Evolutionary conservation across 1,140 invertebrate species (phyloP).

Genomic region (Sycobia sp.): DNA sequence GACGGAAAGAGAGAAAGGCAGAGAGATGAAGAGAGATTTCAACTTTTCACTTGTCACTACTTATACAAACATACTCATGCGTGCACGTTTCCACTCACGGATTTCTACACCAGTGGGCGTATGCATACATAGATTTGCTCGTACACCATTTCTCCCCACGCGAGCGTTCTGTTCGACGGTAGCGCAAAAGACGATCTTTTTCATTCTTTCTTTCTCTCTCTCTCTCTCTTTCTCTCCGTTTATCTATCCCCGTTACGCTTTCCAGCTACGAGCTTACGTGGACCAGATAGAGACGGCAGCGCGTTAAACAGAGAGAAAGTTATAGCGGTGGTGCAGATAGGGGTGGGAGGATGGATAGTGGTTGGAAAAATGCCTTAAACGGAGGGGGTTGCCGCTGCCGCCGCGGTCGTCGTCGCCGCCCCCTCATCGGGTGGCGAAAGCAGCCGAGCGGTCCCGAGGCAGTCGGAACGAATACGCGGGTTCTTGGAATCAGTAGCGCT

Average conservation of each 20-base stretch:
- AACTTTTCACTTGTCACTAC: slow-evolving; percentile 14
- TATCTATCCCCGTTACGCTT: too few species aligned
- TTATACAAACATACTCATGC: slow-evolving; percentile 4
- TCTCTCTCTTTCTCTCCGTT: too few species aligned
- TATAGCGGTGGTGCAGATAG: too few species aligned
- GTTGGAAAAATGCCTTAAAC: slow-evolving; percentile 48
- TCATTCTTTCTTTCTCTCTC: too few species aligned
- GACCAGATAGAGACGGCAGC: background rate
- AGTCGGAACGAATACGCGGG: slow-evolving; percentile 40
- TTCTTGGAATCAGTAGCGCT: slow-evolving; percentile 50
- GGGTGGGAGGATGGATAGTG: slow-evolving; percentile 48
- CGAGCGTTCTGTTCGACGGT: background rate
- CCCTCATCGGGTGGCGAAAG: slow-evolving; percentile 41
- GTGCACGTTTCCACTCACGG: too few species aligned
- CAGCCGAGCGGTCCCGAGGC: slow-evolving; percentile 43
- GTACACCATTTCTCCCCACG: too few species aligned
- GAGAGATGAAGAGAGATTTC: slow-evolving; percentile 22
- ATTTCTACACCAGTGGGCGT: too few species aligned
- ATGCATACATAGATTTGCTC: too few species aligned
- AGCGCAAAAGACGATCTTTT: background rate
- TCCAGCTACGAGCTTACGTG: background rate
- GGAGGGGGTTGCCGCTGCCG: slow-evolving; percentile 11
- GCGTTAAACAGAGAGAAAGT: too few species aligned
- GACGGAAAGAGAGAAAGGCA: background rate
- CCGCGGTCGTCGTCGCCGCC: background rate